Percentiles rank a stretch among this genome's conserved stretches.
phyloP scores from a whole-genome alignment of 2,113 vertebrate genomes.

The Limnothrissa miodon region DNA sequence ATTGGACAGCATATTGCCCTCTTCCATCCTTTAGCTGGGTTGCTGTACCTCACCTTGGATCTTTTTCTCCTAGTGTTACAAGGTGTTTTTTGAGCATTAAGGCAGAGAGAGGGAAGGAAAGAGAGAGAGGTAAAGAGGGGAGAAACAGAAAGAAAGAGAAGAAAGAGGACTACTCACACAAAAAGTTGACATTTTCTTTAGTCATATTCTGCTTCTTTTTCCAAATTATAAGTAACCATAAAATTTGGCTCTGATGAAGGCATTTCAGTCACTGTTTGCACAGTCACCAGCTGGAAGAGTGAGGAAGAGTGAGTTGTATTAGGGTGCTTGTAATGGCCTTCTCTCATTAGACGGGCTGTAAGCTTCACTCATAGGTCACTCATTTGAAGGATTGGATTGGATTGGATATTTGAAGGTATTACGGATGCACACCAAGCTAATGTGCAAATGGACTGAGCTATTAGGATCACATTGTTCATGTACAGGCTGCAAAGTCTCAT shows the following conservation, averaged over 20 bases:
- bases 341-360: background rate
- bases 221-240: background rate
- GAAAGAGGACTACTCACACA: background rate
- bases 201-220: background rate
- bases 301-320: background rate
- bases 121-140: background rate
- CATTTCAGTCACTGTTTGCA: background rate
- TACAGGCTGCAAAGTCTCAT: background rate
- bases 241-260: background rate
- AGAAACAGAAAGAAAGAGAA: background rate
- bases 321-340: background rate
- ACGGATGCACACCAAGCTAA: background rate
- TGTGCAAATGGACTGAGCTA: slow-evolving; percentile 5
- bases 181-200: background rate
- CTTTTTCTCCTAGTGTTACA: slow-evolving; percentile 9
- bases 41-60: background rate
- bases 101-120: background rate
- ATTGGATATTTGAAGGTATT: slow-evolving; percentile 6
- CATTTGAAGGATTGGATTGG: background rate
- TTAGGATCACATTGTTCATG: background rate
- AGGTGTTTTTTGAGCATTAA: background rate
- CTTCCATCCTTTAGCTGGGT: background rate
- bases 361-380: background rate
- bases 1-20: background rate
- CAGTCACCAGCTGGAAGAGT: background rate